Percentiles rank a stretch among this genome's conserved stretches.
Evolutionary conservation across 2,797 vertebrate species (phyloP).

Genomic region (Kryptolebias ocellatus): DNA sequence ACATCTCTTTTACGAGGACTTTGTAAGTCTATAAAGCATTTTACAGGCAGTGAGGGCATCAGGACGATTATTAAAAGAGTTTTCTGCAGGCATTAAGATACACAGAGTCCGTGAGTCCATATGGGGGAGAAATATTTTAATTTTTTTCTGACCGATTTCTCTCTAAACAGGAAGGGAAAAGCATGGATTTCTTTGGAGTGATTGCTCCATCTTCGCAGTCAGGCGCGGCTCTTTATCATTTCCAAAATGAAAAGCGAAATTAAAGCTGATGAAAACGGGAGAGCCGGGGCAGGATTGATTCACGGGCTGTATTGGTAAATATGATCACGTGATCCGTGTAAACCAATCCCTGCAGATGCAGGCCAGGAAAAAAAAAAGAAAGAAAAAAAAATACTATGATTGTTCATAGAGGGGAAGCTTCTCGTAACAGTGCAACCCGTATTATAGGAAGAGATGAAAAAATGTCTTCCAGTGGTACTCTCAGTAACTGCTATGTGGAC

Average conservation of each 20-base stretch:
- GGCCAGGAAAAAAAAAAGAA: slow-evolving; percentile 84
- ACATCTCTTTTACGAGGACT: slow-evolving; percentile 86
- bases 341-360: slow-evolving; percentile 96
- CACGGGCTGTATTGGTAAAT: slow-evolving; percentile 99
- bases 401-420: slow-evolving; percentile 92
- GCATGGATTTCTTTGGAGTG: slow-evolving; percentile 23
- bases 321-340: slow-evolving; percentile 98
- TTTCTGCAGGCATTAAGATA: slow-evolving; percentile 67
- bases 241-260: slow-evolving; percentile 71
- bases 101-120: slow-evolving; percentile 43
- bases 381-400: slow-evolving; percentile 89
- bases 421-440: slow-evolving; percentile 92
- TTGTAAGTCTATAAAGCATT: slow-evolving; percentile 84
- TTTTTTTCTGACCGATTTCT: slow-evolving; percentile 6
- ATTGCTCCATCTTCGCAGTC: slow-evolving; percentile 26
- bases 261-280: slow-evolving; percentile 65
- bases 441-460: slow-evolving; percentile 91
- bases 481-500: slow-evolving; percentile 98
- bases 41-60: slow-evolving; percentile 79
- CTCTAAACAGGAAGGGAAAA: background rate
- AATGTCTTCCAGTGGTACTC: slow-evolving; percentile 97
- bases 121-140: slow-evolving; percentile 34
- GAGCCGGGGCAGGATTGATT: slow-evolving; percentile 91
- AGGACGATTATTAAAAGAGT: slow-evolving; percentile 73
- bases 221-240: slow-evolving; percentile 54